Evolutionary conservation across 2,888 invertebrate species (phyloP), one percentile per base, ranked within the genome.

Genomic region (Marronus borbonicus): DNA sequence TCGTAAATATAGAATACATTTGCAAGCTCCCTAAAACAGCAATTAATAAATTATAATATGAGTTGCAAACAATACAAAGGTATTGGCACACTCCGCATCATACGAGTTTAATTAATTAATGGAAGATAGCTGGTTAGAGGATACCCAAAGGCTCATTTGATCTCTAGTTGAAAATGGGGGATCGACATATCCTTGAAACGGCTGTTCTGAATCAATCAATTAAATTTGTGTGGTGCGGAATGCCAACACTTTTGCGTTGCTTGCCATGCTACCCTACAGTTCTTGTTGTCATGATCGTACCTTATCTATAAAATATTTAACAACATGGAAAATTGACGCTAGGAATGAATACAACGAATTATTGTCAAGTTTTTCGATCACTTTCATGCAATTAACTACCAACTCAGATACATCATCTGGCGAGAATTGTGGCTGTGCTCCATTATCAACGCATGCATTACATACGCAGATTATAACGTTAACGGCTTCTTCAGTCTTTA

Each of bases 311-410:
- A 76, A 68, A 55, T 66, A 76, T 39, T 76, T 76, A 14, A 76
- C 14, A 76, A 76, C 66, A 28, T 76, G 58, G 60, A 55, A 76
- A 24, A 76, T 58, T 44, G 76, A 76, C 14, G 66, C 55, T 39
- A 76, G 17, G 52, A 68, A 76, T 20, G 44, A 44, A 31, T 76
- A 39, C 66, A 60, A 39, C 10, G 17, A 55, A 36, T 12, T 39
- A 76, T 39, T 68, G 28, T 76, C 66, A 3, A 76, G 20, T 36
- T 20, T 14, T 17, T 55, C 10, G 5, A 76, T 76, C 7, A 28
- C 66, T 58, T 39, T 20, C 52, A 39, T 44, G 31, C 76, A 76
- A 31, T 49, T 66, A 4, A 66, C 31, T 24, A 76, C 49, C 7
- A 68, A 58, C 14, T 39, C 44, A 31, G 49, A 24, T 36, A 55